These are phyloP conservation scores for Apocheima hispidaria DNA, from an alignment of 2,888 invertebrate genomes.

Conservation along the genomic window DNA sequence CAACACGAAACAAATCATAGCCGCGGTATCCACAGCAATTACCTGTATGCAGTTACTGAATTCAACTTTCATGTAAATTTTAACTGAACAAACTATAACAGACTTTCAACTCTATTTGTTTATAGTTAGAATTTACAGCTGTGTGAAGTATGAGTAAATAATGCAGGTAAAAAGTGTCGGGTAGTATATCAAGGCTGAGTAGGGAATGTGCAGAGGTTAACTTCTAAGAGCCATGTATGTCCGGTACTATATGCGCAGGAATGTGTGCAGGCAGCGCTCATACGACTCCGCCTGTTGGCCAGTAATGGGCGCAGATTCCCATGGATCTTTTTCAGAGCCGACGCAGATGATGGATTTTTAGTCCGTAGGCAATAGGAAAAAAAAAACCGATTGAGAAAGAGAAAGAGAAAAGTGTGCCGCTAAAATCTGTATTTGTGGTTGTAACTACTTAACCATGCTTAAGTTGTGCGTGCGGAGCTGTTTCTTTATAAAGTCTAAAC, in stretches of 20 bases:
- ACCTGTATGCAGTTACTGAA: constrained; percentile 33
- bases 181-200: constrained; percentile 64
- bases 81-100: neutral
- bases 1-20: constrained; percentile 22
- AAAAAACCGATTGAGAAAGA: neutral
- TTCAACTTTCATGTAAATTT: constrained; percentile 32
- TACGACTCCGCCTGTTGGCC: neutral
- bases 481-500: neutral
- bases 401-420: neutral
- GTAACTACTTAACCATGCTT: neutral
- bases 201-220: neutral
- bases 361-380: neutral
- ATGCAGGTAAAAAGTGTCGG: constrained; percentile 68
- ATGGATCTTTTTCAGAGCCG: too few relatives aligned
- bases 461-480: neutral
- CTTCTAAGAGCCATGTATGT: neutral
- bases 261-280: neutral
- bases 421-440: neutral
- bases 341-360: neutral
- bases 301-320: too few relatives aligned
- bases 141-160: constrained; percentile 44
- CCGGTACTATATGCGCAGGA: neutral
- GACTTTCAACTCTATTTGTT: constrained; percentile 23
- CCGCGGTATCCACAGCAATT: constrained; percentile 24
- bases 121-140: constrained; percentile 11